These are phyloP conservation scores for Unio delphinus DNA, from an alignment of 2,888 invertebrate species.

Conservation along the genomic window DNA sequence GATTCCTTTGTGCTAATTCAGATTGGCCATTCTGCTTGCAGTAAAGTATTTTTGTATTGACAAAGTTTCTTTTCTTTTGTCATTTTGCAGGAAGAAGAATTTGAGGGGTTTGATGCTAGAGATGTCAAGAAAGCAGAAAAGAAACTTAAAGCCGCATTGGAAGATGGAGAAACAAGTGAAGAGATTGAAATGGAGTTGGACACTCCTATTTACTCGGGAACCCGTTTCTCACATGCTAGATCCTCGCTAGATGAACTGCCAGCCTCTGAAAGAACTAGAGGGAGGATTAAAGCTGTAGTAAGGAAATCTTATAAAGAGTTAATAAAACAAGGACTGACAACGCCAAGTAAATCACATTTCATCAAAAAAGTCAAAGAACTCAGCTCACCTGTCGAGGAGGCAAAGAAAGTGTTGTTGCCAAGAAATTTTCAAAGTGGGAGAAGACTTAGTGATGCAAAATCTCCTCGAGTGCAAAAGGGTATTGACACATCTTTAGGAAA, in stretches of 20 bases:
- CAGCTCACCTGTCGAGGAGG: conserved; percentile 12
- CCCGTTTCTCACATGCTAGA: conserved; percentile 19
- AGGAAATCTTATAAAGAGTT: conserved; percentile 41
- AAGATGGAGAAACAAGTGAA: conserved; percentile 7
- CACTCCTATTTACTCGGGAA: conserved; percentile 13
- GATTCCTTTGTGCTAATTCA: too few species aligned
- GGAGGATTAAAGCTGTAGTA: conserved; percentile 30
- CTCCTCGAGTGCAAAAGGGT: too few species aligned
- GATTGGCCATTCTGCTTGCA: neutral
- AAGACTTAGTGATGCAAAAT: too few species aligned
- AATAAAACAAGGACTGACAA: conserved; percentile 32
- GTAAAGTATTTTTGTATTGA: neutral
- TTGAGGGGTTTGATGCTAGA: conserved; percentile 58
- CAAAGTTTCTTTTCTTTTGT: conserved; percentile 4
- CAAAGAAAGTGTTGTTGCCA: conserved; percentile 7
- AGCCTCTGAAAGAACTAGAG: conserved; percentile 35
- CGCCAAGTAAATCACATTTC: conserved; percentile 30
- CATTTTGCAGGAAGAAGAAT: conserved; percentile 60
- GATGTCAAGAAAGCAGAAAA: conserved; percentile 50
- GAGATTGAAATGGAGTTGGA: conserved; percentile 6
- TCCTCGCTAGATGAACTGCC: conserved; percentile 28
- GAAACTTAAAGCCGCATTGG: conserved; percentile 24
- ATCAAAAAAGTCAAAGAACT: conserved; percentile 26
- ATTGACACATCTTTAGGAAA: too few species aligned
- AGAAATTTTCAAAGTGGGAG: too few species aligned